Base-by-base conservation (phyloP, 37 sponge, comb jelly and placozoan genomes). In the Ephydatia muelleri region DNA sequence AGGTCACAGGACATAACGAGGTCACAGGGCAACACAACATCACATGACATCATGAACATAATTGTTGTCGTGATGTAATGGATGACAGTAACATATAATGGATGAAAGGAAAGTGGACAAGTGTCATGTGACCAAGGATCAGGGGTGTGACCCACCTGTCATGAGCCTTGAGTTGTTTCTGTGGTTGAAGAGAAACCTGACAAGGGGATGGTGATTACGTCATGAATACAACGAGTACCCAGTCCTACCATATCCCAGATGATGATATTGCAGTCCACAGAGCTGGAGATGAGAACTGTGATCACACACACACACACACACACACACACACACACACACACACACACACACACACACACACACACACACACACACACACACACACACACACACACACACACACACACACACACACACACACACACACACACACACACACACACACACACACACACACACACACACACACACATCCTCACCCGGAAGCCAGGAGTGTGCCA, bases 341-440 rank as follows among this genome's bases (percentile, higher is more conserved):
- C 75, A 73, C 75, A 83, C 75, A 83, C 83, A 83, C 75, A 75
- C 85, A 84, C 85, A 77, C 85, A 84, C 77, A 75, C 85, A 84
- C 77, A 84, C 85, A 84, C 85, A 84, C 85, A 84, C 85, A 84
- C 85, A 84, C 85, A 84, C 85, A 84, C 77, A 75, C 76, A 77
- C 85, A 77, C 85, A 85, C 85, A 83, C 83, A 83, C 72, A 73
- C 36, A 69, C 72, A 73, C 73, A 70, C 73, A 82, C 73, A 82
- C 73, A 38, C 73, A 70, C 83, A 82, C 83, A 82, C 83, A 82
- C 82, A 83, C 83, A 73, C 75, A 83, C 8, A 34, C 49, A 33
- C 36, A 84, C 38, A 84, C 35, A 49, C 34, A 32, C 72, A 57
- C 67, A 64, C 70, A 57, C 67, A 81, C 67, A 69, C 67, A 81